These are phyloP conservation scores for Agonopterix subpropinquella DNA, from an alignment of 2,888 invertebrate genomes.

Conservation along the genomic window DNA sequence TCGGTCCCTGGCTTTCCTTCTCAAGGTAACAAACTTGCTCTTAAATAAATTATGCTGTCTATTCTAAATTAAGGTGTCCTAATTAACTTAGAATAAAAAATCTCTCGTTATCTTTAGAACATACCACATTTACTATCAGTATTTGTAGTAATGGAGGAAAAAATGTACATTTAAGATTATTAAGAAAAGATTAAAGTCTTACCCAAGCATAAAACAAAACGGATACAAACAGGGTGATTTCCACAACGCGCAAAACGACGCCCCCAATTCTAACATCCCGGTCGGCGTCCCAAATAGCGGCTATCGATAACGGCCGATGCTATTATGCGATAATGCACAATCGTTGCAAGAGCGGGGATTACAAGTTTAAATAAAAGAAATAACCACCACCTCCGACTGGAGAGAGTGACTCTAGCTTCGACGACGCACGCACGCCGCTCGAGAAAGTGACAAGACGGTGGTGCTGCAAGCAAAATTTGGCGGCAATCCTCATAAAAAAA, in stretches of 20 bases:
- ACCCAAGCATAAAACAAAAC: too few relatives aligned
- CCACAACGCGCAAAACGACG: neutral
- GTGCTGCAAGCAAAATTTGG: slow-evolving; percentile 24
- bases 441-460: slow-evolving; percentile 40
- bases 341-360: slow-evolving; percentile 51
- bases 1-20: too few relatives aligned
- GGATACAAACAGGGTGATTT: neutral
- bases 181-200: too few relatives aligned
- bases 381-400: slow-evolving; percentile 38
- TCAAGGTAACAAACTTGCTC: too few relatives aligned
- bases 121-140: too few relatives aligned
- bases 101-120: too few relatives aligned
- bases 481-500: slow-evolving; percentile 21
- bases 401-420: slow-evolving; percentile 58
- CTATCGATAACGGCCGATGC: slow-evolving; percentile 46
- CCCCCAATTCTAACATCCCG: slow-evolving; percentile 1
- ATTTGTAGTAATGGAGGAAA: too few relatives aligned
- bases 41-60: too few relatives aligned
- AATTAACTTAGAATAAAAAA: too few relatives aligned
- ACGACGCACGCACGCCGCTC: slow-evolving; percentile 40
- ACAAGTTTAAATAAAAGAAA: slow-evolving; percentile 64
- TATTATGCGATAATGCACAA: slow-evolving; percentile 56
- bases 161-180: neutral
- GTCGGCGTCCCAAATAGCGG: slow-evolving; percentile 34
- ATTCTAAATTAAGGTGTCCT: too few relatives aligned